Base-by-base conservation (phyloP, 2,113 vertebrate species). In the Elanoides forficatus region DNA sequence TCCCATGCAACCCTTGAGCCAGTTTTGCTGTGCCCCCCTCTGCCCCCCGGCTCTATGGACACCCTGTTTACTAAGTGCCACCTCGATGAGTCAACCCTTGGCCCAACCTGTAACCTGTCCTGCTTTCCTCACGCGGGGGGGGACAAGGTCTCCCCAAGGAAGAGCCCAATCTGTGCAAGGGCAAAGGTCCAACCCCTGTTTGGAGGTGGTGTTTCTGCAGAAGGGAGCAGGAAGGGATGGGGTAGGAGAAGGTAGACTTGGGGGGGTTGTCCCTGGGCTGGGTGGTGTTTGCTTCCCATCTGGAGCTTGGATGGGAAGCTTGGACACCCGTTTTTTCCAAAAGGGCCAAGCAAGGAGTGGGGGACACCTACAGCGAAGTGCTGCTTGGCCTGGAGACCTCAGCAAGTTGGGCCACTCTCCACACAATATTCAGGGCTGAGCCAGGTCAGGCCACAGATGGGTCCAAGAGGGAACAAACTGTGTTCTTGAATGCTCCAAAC, bases 1-100 rank as follows among this genome's bases (percentile, higher is more conserved):
- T 48, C 81, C 74, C 74, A 19, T 56, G 22, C 36, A 52, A 2
- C 43, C 58, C 85, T 9, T 4, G 53, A 45, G 45, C 10, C 11
- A 4, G 12, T 2, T 11, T 52, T 87, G 19, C 84, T 68, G 42
- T 6, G 13, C 40, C 7, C 29, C 16, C 9, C 52, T 52, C 52
- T 53, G 27, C 27, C 19, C 36, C 4, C n/a, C 13, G 20, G 40
- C 26, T 63, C 65, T 38, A 4, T 1, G 16, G 34, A 32, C 42
- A 23, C 42, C 23, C 65, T 12, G 9, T 13, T 45, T 15, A 0
- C 43, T 16, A 40, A 36, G 20, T 26, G 26, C 23, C 45, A 26
- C 23, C 40, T 15, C 5, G 0, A 25, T 14, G 30, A 12, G 29
- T 2, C 81, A 60, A 0, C 11, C 23, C 65, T 70, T 16, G 60